These are phyloP conservation scores for Electrophaes corylata DNA, from an alignment of 2,888 invertebrate genomes.

Conservation along the genomic window DNA sequence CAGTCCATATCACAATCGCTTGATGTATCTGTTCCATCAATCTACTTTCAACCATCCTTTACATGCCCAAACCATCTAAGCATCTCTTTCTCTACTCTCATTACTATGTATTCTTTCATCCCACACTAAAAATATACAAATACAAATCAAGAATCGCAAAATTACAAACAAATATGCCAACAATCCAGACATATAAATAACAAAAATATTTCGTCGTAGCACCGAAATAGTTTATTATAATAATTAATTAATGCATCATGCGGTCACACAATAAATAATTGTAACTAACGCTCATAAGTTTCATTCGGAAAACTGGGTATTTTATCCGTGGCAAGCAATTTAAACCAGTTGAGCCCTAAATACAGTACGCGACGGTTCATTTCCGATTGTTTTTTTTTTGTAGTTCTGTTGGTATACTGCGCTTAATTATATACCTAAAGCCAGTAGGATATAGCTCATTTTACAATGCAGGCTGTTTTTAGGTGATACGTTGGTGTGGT, in stretches of 20 bases:
- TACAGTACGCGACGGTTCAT: neutral
- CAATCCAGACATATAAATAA: constrained; percentile 73
- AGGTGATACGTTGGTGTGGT: constrained; percentile 5
- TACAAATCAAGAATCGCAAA: constrained; percentile 18
- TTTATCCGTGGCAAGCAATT: neutral
- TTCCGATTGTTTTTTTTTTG: neutral
- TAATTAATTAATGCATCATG: constrained; percentile 67
- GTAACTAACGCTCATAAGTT: neutral
- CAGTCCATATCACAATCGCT: too few species aligned
- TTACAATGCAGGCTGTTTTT: constrained; percentile 1
- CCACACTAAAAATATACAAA: neutral
- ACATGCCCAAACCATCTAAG: too few species aligned
- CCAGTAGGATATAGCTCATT: constrained; percentile 29
- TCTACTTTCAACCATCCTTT: too few species aligned
- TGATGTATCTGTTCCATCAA: too few species aligned
- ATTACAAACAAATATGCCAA: constrained; percentile 41
- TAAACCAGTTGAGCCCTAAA: neutral
- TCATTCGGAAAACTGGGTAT: neutral
- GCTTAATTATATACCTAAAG: neutral
- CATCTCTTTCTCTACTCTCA: too few species aligned
- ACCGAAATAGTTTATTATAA: constrained; percentile 58
- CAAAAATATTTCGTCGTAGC: constrained; percentile 69
- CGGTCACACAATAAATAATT: constrained; percentile 24
- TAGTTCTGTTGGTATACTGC: neutral
- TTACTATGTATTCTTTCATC: too few species aligned